Conservation (phyloP, 2,888 invertebrate species). For the Plebejus melissa region DNA sequence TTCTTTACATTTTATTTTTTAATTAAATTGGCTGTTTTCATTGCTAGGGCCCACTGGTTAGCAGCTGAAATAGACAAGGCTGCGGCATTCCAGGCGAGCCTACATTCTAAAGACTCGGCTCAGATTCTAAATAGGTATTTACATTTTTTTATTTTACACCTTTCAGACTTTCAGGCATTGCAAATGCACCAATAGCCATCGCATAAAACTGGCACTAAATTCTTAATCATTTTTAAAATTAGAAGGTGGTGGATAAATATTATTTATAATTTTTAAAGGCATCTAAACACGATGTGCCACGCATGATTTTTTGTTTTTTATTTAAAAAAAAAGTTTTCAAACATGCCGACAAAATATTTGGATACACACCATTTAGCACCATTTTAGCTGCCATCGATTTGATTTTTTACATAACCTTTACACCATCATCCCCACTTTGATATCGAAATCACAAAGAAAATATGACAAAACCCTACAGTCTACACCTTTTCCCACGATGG, state of each 20-base stretch:
- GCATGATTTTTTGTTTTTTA: not conserved
- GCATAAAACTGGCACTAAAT: not conserved
- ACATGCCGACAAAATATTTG: not conserved
- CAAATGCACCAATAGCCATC: not conserved
- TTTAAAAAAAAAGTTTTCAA: not conserved
- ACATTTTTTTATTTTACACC: conserved; percentile 17
- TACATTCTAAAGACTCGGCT: conserved; percentile 25
- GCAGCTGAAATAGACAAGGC: conserved; percentile 27
- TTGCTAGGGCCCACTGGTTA: conserved; percentile 26
- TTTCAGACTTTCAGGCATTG: conserved; percentile 1
- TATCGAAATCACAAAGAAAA: conserved; percentile 8
- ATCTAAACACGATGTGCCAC: not conserved
- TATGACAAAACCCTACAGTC: not conserved
- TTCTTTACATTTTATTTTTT: not conserved
- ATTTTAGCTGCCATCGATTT: not conserved
- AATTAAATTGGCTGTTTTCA: conserved; percentile 11
- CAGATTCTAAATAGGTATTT: conserved; percentile 27
- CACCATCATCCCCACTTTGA: conserved; percentile 1
- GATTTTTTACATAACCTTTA: not conserved
- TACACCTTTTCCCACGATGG: conserved; percentile 4
- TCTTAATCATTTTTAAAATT: not conserved
- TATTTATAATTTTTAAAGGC: not conserved
- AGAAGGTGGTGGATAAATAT: not conserved
- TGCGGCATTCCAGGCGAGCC: conserved; percentile 23
- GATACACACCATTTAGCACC: not conserved